Conservation (phyloP, 2,113 vertebrate species). For the Dipodomys ordii region DNA sequence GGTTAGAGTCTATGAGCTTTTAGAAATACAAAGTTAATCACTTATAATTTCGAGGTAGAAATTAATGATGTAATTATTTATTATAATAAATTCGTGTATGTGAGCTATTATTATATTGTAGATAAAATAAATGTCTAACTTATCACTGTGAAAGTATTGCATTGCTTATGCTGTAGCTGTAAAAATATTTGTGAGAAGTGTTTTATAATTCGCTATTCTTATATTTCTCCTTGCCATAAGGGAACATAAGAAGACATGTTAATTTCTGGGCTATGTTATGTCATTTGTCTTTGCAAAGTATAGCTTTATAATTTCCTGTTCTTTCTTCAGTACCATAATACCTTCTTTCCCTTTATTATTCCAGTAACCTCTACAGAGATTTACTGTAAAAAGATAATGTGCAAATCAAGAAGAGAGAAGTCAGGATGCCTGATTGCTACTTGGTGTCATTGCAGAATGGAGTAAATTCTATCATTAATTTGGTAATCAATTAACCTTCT, state of each 20-base stretch:
- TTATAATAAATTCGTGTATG: slow-evolving; percentile 51
- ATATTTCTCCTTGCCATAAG: background rate
- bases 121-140: slow-evolving; percentile 44
- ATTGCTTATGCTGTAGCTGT: slow-evolving; percentile 41
- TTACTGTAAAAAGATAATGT: slow-evolving; percentile 6
- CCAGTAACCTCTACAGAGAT: slow-evolving; percentile 5
- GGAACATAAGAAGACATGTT: background rate
- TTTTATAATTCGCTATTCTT: background rate
- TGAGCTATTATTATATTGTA: slow-evolving; percentile 21
- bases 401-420: slow-evolving; percentile 54
- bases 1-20: slow-evolving; percentile 60
- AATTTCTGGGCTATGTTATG: slow-evolving; percentile 21
- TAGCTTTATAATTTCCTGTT: slow-evolving; percentile 15
- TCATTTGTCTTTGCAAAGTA: slow-evolving; percentile 1
- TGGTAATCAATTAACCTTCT: background rate
- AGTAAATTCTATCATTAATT: background rate
- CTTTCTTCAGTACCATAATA: background rate
- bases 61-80: slow-evolving; percentile 73
- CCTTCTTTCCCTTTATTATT: slow-evolving; percentile 34
- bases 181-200: slow-evolving; percentile 47
- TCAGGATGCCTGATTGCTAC: background rate
- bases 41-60: slow-evolving; percentile 74
- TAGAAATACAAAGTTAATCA: slow-evolving; percentile 66
- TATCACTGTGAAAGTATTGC: background rate
- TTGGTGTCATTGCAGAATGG: background rate